phyloP scores from a whole-genome alignment of 2,888 invertebrate genomes.

The Ophion ventricosus region DNA sequence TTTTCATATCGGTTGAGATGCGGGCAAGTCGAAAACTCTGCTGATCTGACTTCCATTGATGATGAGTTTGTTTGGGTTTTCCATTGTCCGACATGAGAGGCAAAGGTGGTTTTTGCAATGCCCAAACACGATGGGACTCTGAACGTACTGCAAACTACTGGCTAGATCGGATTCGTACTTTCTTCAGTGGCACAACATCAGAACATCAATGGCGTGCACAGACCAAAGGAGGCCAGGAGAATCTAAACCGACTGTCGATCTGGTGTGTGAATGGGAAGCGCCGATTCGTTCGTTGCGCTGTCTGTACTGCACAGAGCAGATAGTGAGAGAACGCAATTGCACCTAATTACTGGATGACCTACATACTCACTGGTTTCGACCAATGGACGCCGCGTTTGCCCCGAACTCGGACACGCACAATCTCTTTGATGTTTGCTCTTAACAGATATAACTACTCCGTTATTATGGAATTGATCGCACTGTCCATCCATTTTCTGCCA shows the following conservation, averaged over 20 bases:
- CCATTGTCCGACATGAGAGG: neutral
- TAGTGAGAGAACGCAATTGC: constrained; percentile 58
- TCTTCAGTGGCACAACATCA: constrained; percentile 13
- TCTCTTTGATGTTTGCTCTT: constrained; percentile 48
- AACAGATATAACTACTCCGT: constrained; percentile 22
- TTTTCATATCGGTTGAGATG: too few species aligned
- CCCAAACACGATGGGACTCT: constrained; percentile 41
- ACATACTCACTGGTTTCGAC: constrained; percentile 56
- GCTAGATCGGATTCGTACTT: neutral
- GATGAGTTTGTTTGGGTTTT: constrained; percentile 10
- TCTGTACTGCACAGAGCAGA: constrained; percentile 38
- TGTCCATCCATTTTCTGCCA: constrained; percentile 25
- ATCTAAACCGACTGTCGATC: constrained; percentile 17
- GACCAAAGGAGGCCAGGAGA: constrained; percentile 23
- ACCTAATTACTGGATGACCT: constrained; percentile 68
- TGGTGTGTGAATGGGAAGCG: constrained; percentile 38
- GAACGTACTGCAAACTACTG: constrained; percentile 25
- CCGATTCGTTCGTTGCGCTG: constrained; percentile 42
- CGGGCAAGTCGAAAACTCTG: constrained; percentile 6
- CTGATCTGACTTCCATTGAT: constrained; percentile 37
- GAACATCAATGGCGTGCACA: neutral
- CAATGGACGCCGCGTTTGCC: constrained; percentile 20
- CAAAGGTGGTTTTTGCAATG: constrained; percentile 42
- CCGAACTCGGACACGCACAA: constrained; percentile 38
- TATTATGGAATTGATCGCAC: constrained; percentile 13